Evolutionary conservation across 2,113 vertebrate species (phyloP).

Genomic region (Bettongia penicillata): DNA sequence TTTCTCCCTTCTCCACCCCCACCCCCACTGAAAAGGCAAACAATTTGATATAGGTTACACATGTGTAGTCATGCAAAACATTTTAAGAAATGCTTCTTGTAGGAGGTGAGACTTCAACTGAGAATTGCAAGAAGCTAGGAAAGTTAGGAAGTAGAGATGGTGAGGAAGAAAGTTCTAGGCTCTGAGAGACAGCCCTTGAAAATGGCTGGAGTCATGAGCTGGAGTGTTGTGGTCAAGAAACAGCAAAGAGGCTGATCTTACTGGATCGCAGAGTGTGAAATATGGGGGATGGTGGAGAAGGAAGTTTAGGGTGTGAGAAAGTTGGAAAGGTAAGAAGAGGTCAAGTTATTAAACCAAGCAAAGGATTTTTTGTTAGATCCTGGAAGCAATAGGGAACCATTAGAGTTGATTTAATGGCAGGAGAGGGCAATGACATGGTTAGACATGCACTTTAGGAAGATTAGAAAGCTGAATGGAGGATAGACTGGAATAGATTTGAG

Average conservation of each 20-base stretch:
- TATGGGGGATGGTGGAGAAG: not conserved
- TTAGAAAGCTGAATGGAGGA: no score
- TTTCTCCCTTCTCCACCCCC: no score
- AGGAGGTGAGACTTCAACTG: not conserved
- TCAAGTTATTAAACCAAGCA: not conserved
- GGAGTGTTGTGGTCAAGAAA: not conserved
- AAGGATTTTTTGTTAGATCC: not conserved
- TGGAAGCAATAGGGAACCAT: not conserved
- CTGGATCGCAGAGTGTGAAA: not conserved
- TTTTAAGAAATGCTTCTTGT: not conserved
- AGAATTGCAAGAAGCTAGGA: not conserved
- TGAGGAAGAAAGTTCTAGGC: not conserved
- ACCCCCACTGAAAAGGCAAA: no score
- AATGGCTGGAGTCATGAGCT: not conserved
- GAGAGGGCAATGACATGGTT: no score
- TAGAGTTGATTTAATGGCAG: not conserved
- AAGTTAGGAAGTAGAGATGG: not conserved
- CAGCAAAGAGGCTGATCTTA: not conserved
- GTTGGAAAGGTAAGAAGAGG: not conserved
- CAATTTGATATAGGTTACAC: no score
- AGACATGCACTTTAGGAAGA: no score
- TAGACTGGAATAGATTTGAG: no score
- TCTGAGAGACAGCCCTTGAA: not conserved
- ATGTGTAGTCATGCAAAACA: no score
- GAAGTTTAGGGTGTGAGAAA: not conserved